Percentiles rank a stretch among this genome's conserved stretches.
These are phyloP conservation scores for Puffinus mauretanicus DNA, from an alignment of 2,113 vertebrate genomes.

Conservation along the genomic window DNA sequence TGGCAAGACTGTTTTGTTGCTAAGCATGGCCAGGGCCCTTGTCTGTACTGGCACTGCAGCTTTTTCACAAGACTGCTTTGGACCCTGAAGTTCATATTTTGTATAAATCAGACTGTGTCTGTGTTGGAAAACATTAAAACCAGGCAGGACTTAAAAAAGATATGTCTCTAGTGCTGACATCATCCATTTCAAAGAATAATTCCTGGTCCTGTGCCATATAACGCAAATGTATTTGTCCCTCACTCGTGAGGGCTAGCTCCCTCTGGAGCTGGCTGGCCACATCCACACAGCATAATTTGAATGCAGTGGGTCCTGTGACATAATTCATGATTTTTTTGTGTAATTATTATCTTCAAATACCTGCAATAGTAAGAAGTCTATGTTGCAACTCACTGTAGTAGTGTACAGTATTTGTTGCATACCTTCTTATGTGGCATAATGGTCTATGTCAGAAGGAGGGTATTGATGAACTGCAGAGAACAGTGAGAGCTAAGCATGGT, in stretches of 20 bases:
- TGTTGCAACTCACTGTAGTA: not conserved
- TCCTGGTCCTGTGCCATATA: not conserved
- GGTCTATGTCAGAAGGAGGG: not conserved
- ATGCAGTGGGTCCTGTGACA: not conserved
- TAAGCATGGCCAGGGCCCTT: not conserved
- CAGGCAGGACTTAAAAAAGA: not conserved
- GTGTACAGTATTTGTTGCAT: not conserved
- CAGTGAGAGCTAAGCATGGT: not conserved
- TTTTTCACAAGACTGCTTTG: not conserved
- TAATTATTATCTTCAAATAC: not conserved
- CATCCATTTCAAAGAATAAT: not conserved
- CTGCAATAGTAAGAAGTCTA: not conserved
- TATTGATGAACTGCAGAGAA: not conserved
- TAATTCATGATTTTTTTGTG: not conserved
- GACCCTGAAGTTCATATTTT: not conserved
- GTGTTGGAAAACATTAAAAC: not conserved
- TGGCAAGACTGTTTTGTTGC: not conserved
- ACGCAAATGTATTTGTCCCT: not conserved
- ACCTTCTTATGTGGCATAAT: not conserved
- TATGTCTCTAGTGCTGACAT: not conserved
- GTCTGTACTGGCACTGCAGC: not conserved
- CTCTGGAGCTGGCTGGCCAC: not conserved
- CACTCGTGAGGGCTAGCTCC: accelerated
- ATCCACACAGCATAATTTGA: not conserved
- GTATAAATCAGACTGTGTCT: not conserved